Evolutionary conservation across 1,140 invertebrate species (phyloP), one percentile per base, ranked within the genome.

Genomic region (Saccostrea glomerata): DNA sequence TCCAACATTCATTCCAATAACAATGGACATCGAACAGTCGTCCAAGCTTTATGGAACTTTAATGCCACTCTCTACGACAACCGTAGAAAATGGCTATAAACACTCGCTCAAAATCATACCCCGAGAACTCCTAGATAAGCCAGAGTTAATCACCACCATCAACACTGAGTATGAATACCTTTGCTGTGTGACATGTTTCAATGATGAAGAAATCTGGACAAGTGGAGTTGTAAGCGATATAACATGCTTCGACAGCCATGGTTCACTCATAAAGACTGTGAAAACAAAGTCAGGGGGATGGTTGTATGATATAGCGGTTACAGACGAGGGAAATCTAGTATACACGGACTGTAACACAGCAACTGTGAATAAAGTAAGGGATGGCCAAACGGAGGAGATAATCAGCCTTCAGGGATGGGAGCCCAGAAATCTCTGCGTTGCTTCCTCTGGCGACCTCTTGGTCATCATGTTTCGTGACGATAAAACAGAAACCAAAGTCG

Each of bases 1-100:
- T 66, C 60, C 60, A 66, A 66, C 15, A 66, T 66, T 66, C 15
- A 66, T 66, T 66, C 60, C 60, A 66, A 66, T 20, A 66, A 20
- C 15, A 66, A 66, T 66, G 23, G 60, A 0, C 60, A 20, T 3
- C 0, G 60, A 66, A 20, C 6, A 66, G 2, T 23, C 23, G 4
- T 66, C 17, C 23, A 66, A 23, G 7, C 20, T 66, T 13, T 66
- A 23, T 66, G 20, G 60, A 66, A 20, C 17, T 20, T n/a, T 66
- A 20, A 66, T 23, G 0, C 17, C 15, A 20, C 20, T 66, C 1
- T n/a, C 60, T 66, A 66, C 17, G 4, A 17, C 60, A n/a, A 66
- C 2, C 7, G 20, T 20, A 66, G 60, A 66, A 66, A 66, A 66
- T 23, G 20, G 23, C 17, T 20, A 20, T n/a, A 66, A 66, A 20